phyloP scores from a whole-genome alignment of 2,888 invertebrate species.

The Molanna angustata region DNA sequence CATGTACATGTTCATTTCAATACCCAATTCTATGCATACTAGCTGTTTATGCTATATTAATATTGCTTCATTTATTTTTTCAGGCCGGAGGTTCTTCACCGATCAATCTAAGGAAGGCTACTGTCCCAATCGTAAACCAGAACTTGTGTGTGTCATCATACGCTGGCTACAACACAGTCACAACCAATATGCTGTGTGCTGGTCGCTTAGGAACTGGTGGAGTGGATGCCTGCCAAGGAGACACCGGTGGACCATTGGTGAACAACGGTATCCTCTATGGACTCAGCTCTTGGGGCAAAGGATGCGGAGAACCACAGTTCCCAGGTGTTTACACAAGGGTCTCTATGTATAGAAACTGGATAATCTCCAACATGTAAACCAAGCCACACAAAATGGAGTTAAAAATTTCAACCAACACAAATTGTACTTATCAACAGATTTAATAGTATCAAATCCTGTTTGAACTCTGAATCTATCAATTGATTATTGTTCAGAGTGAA shows the following conservation, averaged over 20 bases:
- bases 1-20: no score
- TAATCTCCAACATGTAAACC: slow-evolving; percentile 32
- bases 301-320: slow-evolving; percentile 51
- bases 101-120: slow-evolving; percentile 16
- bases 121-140: slow-evolving; percentile 23
- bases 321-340: slow-evolving; percentile 60
- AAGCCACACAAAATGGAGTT: background rate
- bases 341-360: slow-evolving; percentile 44
- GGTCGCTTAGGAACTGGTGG: slow-evolving; percentile 46
- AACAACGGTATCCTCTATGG: slow-evolving; percentile 46
- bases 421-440: no score
- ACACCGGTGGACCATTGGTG: slow-evolving; percentile 56
- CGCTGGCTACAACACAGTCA: slow-evolving; percentile 35
- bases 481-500: no score
- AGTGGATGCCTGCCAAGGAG: slow-evolving; percentile 52
- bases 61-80: background rate
- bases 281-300: slow-evolving; percentile 59
- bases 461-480: no score
- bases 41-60: no score
- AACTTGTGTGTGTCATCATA: slow-evolving; percentile 14
- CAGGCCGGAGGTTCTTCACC: slow-evolving; percentile 18
- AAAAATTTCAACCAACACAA: no score
- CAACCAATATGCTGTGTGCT: slow-evolving; percentile 47
- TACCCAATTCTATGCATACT: no score
- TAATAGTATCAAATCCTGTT: no score